Base-by-base conservation (phyloP, 2,797 vertebrate genomes). In the Oceanodroma leucorhoa region DNA sequence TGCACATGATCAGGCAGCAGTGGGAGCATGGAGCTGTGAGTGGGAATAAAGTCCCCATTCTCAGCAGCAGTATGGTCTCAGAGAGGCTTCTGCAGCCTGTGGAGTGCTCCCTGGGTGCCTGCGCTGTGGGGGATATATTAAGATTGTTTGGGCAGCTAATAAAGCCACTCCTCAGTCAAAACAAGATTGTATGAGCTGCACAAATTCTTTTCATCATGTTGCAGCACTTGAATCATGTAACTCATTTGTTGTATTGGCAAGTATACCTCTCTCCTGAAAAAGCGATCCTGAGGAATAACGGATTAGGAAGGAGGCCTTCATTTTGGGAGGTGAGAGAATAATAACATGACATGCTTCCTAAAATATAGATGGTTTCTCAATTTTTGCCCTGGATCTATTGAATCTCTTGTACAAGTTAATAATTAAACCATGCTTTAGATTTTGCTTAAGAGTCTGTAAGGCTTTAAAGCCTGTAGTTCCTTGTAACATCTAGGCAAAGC, bases 351-450 rank as follows among this genome's bases (percentile, higher is more conserved):
- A 4, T 69, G 22, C 17, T 91, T 80, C 40, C 40, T 69, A 69
- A 82, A 84, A 83, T 66, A 62, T 14, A 62, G 54, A 57, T 65
- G 4, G 19, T 66, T 84, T 80, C 29, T 82, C 38, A 89, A 40
- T 34, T 87, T 92, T 67, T 83, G 69, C 14, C 57, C 55, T 45
- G 18, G 38, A 65, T 23, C 34, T 93, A 64, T 48, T 77, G 45
- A 83, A 14, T 81, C 23, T 71, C 55, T 83, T 60, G 22, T 76
- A 50, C n/a, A 91, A 62, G 19, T 89, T 93, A 95, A 72, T 71
- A 40, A 69, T 86, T 88, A 61, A 88, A 73, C 12, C 30, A 57
- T 29, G 4, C 15, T 86, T 94, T 57, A 24, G 6, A 36, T 93
- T 91, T 90, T 61, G 21, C 34, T 72, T 75, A 78, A 45, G 19